Base-by-base conservation (phyloP, 2,797 vertebrate species). In the Chlorospingus flavigularis region DNA sequence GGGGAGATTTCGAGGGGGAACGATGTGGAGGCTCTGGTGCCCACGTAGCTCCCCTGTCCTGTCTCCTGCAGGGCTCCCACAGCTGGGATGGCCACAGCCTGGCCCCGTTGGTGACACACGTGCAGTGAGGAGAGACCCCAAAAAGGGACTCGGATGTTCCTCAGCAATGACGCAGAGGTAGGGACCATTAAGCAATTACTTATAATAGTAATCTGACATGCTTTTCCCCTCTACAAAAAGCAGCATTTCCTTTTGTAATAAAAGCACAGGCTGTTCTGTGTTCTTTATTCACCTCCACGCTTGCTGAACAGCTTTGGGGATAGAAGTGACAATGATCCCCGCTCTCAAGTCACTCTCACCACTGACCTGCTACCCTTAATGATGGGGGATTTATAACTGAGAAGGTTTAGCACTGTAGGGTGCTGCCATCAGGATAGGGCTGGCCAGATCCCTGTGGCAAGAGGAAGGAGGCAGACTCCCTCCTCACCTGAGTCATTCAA, bases 191-290 rank as follows among this genome's bases (percentile, higher is more conserved):
- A 81, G 72, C 58, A 47, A 25, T 76, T 80, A 30, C 72, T 91
- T 83, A 28, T 9, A 83, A 91, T 72, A 95, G 92, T 45, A 79
- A 82, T 57, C 63, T 93, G 88, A 51, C 68, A 78, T 26, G 82
- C 73, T 92, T 80, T 71, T 4, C 47, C 57, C 72, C 47, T 86
- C 76, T 23, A 35, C 43, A 78, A 93, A 93, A 92, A 90, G 68
- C 39, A 87, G 68, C 39, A 11, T 89, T 96, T 88, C 92, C 91
- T 91, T 92, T 82, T 72, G 89, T 75, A 80, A 48, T 51, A 58
- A 80, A 80, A 96, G 92, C 84, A 92, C 92, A 78, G 72, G 65
- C 75, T 94, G 89, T 84, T 93, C 91, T 2, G 37, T 55, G 74
- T 68, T 72, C 81, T 76, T 61, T 75, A 11, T 47, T 30, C 63